Base-by-base conservation (phyloP, 1,140 invertebrate genomes). In the Macrosteles quadrilineatus region DNA sequence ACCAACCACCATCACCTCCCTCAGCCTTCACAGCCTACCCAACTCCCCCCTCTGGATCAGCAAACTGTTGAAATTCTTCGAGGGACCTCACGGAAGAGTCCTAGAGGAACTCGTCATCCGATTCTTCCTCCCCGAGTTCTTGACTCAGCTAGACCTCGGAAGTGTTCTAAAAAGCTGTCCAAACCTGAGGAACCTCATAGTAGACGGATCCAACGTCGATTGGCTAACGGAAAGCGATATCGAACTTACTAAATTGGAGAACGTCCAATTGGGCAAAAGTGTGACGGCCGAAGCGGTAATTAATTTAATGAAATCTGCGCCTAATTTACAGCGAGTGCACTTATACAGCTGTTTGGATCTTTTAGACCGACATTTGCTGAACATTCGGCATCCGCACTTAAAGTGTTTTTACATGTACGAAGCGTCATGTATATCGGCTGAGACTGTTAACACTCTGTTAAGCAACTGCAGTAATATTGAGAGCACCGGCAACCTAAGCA, bases 321-420 rank as follows among this genome's bases (percentile, higher is more conserved):
- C 82, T 1, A 76, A 77, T 14, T 72, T 84, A 21, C 76, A 68
- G 0, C 74, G 78, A 2, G 68, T 82, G 1, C 83, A 84, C 31
- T 75, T 82, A 14, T 79, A 81, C 71, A 82, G 79, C 66, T 83
- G 81, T 71, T 76, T 78, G n/a, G 80, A 83, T 71, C 70, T 83
- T 1, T 79, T 76, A 1, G 79, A 81, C 23, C 73, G 79, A 50
- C 78, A 82, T 47, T 59, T 83, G 23, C 76, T 79, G 27, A 75
- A 71, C 29, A 36, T 77, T 55, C 62, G 73, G 30, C 21, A 76
- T 12, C 36, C 30, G 23, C 78, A 81, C 59, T 73, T 84, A 17
- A 77, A 78, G 17, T 84, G 83, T 69, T 81, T 84, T 50, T 84
- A 83, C 53, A 78, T 84, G 29, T 81, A 83, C 43, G 79, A 83